phyloP scores from a whole-genome alignment of 2,797 vertebrate genomes.

The Gobionotothen gibberifrons region DNA sequence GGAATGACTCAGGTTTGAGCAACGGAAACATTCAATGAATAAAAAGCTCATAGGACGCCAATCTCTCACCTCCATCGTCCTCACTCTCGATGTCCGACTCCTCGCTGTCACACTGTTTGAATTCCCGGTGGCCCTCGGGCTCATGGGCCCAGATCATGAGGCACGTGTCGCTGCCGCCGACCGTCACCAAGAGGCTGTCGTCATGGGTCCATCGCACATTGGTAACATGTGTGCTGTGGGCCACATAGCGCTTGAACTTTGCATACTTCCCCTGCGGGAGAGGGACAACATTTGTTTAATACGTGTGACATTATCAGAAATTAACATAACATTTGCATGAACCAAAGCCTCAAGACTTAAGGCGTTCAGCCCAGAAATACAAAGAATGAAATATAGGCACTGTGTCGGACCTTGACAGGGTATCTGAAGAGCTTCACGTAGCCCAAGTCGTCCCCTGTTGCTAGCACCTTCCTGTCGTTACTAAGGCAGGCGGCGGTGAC shows the following conservation, averaged over 20 bases:
- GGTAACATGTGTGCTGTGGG: conserved; percentile 96
- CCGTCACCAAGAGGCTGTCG: conserved; percentile 92
- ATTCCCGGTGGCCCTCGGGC: conserved; percentile 89
- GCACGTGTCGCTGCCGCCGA: conserved; percentile 94
- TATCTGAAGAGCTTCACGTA: conserved; percentile 98
- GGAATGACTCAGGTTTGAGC: background rate
- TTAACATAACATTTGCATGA: conserved; percentile 60
- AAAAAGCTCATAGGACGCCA: background rate
- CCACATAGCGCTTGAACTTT: conserved; percentile 96
- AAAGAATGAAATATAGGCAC: background rate
- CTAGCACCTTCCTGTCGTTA: conserved; percentile 90
- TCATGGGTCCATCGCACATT: conserved; percentile 97
- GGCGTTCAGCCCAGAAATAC: background rate
- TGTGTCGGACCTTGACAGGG: conserved; percentile 91
- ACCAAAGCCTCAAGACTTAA: conserved; percentile 4
- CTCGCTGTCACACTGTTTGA: conserved; percentile 93
- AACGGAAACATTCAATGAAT: background rate
- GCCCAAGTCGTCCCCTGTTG: conserved; percentile 97
- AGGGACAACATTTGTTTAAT: conserved; percentile 45
- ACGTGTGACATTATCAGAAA: conserved; percentile 55
- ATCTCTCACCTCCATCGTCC: conserved; percentile 92
- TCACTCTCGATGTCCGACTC: conserved; percentile 98
- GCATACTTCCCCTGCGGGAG: conserved; percentile 92
- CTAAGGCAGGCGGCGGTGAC: conserved; percentile 94
- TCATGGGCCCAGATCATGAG: conserved; percentile 97